Conservation (phyloP, 2,113 vertebrate genomes). For the Saguinus imperator region DNA sequence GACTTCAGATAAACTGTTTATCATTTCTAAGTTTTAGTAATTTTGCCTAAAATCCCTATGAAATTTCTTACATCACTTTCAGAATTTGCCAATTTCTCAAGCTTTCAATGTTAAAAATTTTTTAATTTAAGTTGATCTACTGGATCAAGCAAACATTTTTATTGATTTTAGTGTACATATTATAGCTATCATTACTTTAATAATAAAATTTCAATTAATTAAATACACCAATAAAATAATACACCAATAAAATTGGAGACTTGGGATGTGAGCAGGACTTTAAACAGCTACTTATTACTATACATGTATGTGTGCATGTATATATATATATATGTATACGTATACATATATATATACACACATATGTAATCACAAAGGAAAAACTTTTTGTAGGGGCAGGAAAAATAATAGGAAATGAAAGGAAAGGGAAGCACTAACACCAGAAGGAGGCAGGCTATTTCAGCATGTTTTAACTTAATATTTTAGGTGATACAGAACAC, state of each 20-base stretch:
- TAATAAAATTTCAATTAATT: conserved; percentile 1
- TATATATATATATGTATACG: too few species aligned
- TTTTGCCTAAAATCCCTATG: background rate
- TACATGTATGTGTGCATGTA: background rate
- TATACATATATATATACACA: background rate
- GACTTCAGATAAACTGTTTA: background rate
- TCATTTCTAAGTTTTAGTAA: background rate
- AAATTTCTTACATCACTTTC: conserved; percentile 14
- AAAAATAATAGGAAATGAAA: background rate
- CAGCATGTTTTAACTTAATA: conserved; percentile 17
- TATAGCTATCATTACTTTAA: background rate
- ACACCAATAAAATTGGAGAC: background rate
- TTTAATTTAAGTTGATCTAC: background rate
- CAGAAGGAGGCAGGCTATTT: conserved; percentile 16
- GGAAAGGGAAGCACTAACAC: background rate
- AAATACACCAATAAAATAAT: background rate
- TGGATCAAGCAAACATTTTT: conserved; percentile 26
- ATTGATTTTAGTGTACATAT: background rate
- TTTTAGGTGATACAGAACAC: conserved; percentile 1
- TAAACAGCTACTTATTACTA: background rate
- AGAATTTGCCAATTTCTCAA: conserved; percentile 9
- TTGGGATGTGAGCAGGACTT: background rate
- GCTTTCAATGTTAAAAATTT: conserved; percentile 26
- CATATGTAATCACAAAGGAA: background rate
- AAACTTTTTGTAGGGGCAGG: background rate